Evolutionary conservation across 2,888 invertebrate species (phyloP).

Genomic region (Hydrotaea cyrtoneurina): DNA sequence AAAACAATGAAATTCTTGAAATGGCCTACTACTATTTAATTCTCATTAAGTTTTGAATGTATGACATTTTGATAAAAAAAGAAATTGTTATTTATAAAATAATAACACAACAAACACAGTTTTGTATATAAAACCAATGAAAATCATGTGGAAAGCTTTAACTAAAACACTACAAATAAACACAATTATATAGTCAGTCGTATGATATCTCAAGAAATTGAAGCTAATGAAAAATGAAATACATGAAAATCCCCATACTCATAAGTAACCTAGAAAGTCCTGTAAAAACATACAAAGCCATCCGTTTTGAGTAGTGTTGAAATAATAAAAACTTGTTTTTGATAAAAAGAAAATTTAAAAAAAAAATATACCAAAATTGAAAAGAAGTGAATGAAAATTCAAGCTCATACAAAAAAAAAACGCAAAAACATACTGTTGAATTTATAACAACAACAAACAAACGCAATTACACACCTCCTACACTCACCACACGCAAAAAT

Average conservation of each 20-base stretch:
- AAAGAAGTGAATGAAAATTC: conserved; percentile 17
- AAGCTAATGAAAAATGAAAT: neutral
- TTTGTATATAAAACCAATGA: neutral
- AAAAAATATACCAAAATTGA: neutral
- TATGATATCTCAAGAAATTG: conserved; percentile 29
- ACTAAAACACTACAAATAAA: conserved; percentile 1
- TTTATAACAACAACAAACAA: conserved; percentile 2
- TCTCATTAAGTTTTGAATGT: neutral
- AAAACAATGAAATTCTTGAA: neutral
- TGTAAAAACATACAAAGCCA: neutral
- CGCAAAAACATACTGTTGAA: conserved; percentile 38
- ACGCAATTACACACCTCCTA: neutral
- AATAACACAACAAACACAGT: neutral
- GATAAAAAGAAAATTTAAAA: neutral
- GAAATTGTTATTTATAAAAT: neutral
- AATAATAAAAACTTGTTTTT: neutral
- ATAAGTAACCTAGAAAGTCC: neutral
- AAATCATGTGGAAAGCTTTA: neutral
- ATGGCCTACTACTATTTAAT: neutral
- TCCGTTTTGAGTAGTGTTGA: conserved; percentile 41
- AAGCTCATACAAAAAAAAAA: conserved; percentile 48
- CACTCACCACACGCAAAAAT: neutral
- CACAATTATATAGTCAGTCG: neutral
- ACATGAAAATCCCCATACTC: neutral
- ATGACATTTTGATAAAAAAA: neutral